Evolutionary conservation across 2,113 vertebrate species (phyloP).

Genomic region (Gobiocypris rarus): DNA sequence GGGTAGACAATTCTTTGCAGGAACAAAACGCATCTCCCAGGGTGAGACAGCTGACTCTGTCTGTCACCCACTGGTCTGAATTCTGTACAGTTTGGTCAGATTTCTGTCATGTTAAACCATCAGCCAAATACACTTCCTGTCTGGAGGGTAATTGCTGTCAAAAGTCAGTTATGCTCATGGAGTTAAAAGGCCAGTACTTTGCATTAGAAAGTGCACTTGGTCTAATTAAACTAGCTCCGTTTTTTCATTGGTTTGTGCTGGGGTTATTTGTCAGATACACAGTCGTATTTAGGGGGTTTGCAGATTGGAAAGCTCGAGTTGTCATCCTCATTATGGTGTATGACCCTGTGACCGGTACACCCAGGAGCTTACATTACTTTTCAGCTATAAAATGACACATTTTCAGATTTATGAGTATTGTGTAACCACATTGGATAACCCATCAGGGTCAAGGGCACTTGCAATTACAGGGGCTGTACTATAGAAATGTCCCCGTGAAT

Average conservation of each 20-base stretch:
- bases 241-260: neutral
- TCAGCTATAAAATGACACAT: neutral
- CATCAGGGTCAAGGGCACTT: conserved; percentile 9
- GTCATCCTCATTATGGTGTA: neutral
- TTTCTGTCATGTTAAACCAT: neutral
- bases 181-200: neutral
- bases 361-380: neutral
- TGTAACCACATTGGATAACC: neutral
- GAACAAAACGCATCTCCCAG: too few relatives aligned
- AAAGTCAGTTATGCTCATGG: neutral
- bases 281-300: neutral
- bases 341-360: too few relatives aligned
- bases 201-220: conserved; percentile 8
- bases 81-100: neutral
- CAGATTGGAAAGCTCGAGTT: neutral
- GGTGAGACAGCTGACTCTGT: too few relatives aligned
- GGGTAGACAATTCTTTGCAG: too few relatives aligned
- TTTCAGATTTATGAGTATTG: conserved; percentile 12
- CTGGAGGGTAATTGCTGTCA: conserved; percentile 3
- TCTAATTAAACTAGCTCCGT: neutral
- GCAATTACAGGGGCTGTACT: neutral
- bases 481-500: neutral
- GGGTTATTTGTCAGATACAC: neutral
- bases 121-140: neutral
- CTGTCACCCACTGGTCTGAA: too few relatives aligned